Evolutionary conservation across 2,797 vertebrate species (phyloP), one percentile per base, ranked within the genome.

Genomic region (Pelodytes ibericus): DNA sequence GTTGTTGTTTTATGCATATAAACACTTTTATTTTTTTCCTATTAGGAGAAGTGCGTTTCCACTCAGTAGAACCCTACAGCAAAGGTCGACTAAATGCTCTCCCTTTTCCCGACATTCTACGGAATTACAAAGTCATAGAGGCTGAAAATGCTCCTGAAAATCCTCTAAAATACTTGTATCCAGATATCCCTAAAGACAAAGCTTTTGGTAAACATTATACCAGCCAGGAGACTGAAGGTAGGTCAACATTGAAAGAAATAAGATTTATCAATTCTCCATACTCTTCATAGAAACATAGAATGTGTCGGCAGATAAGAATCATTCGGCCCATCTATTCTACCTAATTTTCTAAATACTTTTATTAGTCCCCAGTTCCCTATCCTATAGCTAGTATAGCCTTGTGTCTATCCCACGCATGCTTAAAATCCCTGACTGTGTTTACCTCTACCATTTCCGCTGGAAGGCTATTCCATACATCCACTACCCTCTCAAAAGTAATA

Each of bases 21-120:
- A 44, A 16, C 41, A 44, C 13, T 44, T 36, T 36, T 4, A 15
- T 44, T 16, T 44, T 15, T 44, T 44, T 15, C 41, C 10, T 44
- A 15, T 13, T 87, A 99, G 96, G 95, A 74, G 96, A 97, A 0
- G 89, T 93, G 10, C 94, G 93, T 57, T 95, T 99, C 76, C 96
- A 96, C 83, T 99, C 97, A 0, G 96, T 99, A 83, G 97, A 98
- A n/a, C 97, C 97, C 2, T 99, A 99, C 83, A 99, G 95, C 70
- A 99, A 99, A 86, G 95, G 87, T 65, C 92, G 95, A 0, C 89
- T 99, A 11, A 95, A 87, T 0, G 96, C 97, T 0, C 90, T 99
- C 69, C 94, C 96, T 0, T 96, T 99, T 0, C 94, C 96, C 0
- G 95, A 99, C 85, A 99, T 99, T 72, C 93, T 99, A 72, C 91